Percentiles rank a stretch among this genome's conserved stretches.
Evolutionary conservation across 2,113 vertebrate genomes (phyloP).

Genomic region (Cheirogaleus medius): DNA sequence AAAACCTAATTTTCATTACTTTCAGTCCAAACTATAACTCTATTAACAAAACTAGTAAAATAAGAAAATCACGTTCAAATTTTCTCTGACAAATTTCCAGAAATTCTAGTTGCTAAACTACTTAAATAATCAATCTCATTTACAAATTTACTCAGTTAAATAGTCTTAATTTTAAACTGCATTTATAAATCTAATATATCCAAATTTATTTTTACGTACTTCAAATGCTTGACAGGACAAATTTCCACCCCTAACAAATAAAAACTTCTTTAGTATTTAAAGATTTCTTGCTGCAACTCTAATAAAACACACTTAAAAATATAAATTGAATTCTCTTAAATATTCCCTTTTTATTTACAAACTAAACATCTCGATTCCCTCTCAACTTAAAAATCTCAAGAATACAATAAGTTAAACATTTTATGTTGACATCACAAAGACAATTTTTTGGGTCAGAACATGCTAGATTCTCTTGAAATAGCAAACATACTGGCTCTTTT

Average conservation of each 20-base stretch:
- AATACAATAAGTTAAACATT: conserved; percentile 38
- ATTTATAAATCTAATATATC: conserved; percentile 7
- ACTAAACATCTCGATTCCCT: background rate
- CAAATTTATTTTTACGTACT: background rate
- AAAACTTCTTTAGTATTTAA: conserved; percentile 2
- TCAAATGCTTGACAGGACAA: background rate
- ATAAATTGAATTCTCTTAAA: background rate
- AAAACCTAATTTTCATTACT: background rate
- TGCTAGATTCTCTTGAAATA: conserved; percentile 27
- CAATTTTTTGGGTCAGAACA: background rate
- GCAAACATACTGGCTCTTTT: conserved; percentile 18
- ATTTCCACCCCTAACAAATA: background rate
- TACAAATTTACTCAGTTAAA: conserved; percentile 6
- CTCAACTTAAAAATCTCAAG: background rate
- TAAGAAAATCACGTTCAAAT: background rate
- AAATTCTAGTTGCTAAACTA: background rate
- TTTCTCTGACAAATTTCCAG: conserved; percentile 46
- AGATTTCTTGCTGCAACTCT: background rate
- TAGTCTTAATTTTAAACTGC: background rate
- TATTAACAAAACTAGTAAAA: background rate
- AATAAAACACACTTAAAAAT: conserved; percentile 21
- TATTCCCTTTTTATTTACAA: background rate
- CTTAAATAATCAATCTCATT: conserved; percentile 5
- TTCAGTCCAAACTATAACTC: background rate
- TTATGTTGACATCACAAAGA: background rate